phyloP scores from a whole-genome alignment of 2,888 invertebrate genomes.

The Nomada flava region DNA sequence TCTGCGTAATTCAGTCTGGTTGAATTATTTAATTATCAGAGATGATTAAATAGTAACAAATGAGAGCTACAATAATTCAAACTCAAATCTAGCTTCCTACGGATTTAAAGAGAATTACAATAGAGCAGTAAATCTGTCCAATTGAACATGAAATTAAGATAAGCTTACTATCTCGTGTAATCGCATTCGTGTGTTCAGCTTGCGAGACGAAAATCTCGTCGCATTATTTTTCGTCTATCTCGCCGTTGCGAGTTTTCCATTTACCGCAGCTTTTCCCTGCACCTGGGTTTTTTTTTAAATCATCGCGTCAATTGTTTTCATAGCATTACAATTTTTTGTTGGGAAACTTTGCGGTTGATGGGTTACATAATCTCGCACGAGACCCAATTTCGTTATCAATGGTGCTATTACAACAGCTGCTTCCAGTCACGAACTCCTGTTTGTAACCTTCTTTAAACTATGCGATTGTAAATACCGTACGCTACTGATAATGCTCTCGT shows the following conservation, averaged over 20 bases:
- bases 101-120: background rate
- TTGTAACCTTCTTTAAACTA: conserved; percentile 54
- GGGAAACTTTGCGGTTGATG: background rate
- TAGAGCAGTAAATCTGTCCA: conserved; percentile 20
- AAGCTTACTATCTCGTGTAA: background rate
- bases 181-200: background rate
- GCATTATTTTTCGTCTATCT: background rate
- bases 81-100: background rate
- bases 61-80: background rate
- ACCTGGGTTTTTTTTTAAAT: background rate
- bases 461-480: conserved; percentile 16
- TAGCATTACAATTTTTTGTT: background rate
- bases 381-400: conserved; percentile 66
- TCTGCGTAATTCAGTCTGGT: no score
- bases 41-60: no score
- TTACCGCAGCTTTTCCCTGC: background rate
- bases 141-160: background rate
- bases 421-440: conserved; percentile 46
- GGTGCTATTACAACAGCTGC: conserved; percentile 60
- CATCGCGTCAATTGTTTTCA: background rate
- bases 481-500: conserved; percentile 37
- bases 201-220: background rate
- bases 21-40: no score
- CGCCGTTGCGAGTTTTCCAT: background rate
- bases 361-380: conserved; percentile 52